phyloP scores from a whole-genome alignment of 2,113 vertebrate genomes.

The Hemibagrus wyckioides region DNA sequence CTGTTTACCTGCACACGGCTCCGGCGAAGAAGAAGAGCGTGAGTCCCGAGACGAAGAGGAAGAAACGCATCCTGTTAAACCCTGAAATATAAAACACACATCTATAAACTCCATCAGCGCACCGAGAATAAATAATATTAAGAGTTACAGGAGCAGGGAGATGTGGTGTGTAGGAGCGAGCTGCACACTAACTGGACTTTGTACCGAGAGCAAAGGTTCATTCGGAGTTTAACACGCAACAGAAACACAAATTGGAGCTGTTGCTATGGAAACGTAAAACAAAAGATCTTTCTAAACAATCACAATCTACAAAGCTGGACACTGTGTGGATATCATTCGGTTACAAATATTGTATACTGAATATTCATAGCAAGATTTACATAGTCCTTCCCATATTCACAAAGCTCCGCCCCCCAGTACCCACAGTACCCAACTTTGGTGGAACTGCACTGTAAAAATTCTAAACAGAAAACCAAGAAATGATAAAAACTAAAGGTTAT shows the following conservation, averaged over 20 bases:
- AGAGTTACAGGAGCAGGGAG: background rate
- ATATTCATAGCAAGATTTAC: no score
- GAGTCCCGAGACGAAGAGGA: slow-evolving; percentile 54
- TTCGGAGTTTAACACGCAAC: no score
- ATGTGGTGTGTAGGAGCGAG: background rate
- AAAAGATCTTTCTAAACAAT: no score
- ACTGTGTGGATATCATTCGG: no score
- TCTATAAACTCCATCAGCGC: background rate
- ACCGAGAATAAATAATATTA: slow-evolving; percentile 3
- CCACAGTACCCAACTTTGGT: background rate
- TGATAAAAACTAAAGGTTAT: background rate
- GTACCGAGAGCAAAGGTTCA: background rate
- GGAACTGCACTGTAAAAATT: background rate
- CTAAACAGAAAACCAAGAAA: background rate
- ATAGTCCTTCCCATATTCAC: no score
- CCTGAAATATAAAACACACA: slow-evolving; percentile 46
- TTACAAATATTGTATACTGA: no score
- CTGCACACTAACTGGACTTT: background rate
- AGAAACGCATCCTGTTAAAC: slow-evolving; percentile 52
- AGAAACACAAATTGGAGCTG: background rate
- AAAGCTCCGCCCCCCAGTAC: no score
- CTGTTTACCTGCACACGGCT: slow-evolving; percentile 55
- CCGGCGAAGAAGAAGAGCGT: slow-evolving; percentile 51
- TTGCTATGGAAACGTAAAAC: no score
- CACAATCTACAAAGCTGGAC: no score